These are phyloP conservation scores for Atopsyche davidsoni DNA, from an alignment of 1,140 invertebrate genomes.

Conservation along the genomic window DNA sequence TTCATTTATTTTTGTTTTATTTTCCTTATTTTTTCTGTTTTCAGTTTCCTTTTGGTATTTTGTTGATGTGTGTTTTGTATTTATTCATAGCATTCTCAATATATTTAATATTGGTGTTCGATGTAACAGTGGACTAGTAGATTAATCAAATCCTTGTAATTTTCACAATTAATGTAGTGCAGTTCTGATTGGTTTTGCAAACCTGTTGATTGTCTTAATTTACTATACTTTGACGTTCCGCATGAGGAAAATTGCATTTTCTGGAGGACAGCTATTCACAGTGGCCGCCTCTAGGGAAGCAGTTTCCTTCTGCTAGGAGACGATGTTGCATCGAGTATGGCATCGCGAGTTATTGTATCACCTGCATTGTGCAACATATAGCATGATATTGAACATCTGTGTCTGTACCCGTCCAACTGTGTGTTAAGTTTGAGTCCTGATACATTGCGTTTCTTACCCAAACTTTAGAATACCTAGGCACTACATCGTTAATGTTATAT, in stretches of 20 bases:
- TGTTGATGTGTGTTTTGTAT: constrained; percentile 46
- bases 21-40: constrained; percentile 34
- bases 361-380: constrained; percentile 1
- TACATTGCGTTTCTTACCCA: neutral
- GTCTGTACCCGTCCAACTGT: constrained; percentile 23
- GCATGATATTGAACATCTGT: neutral
- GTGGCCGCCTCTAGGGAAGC: no score
- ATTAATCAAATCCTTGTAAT: constrained; percentile 26
- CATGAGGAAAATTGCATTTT: no score
- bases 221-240: no score
- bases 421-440: constrained; percentile 16
- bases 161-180: constrained; percentile 27
- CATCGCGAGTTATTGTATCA: neutral
- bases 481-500: constrained; percentile 28
- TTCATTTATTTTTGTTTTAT: constrained; percentile 36
- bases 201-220: neutral
- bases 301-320: neutral
- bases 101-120: constrained; percentile 29
- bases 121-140: constrained; percentile 31
- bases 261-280: no score
- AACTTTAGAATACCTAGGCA: constrained; percentile 25
- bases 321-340: neutral
- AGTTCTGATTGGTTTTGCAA: constrained; percentile 8
- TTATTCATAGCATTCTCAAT: constrained; percentile 28
- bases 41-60: constrained; percentile 32